phyloP scores from a whole-genome alignment of 2,113 vertebrate genomes.

The Gobiocypris rarus region DNA sequence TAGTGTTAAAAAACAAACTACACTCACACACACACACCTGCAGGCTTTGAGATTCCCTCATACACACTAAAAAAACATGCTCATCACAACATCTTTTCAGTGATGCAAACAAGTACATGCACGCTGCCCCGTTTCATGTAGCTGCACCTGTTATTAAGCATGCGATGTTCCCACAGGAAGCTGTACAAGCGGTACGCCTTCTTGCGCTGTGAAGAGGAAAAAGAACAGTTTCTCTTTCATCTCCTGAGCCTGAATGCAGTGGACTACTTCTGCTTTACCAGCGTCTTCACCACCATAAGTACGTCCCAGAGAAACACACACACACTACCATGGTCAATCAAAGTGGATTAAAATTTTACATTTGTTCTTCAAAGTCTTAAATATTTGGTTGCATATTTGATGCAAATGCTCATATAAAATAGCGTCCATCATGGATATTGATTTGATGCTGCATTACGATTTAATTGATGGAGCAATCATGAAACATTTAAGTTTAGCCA shows the following conservation, averaged over 20 bases:
- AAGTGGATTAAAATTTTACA: background rate
- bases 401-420: background rate
- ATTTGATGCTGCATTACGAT: background rate
- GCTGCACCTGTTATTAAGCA: conserved; percentile 6
- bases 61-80: background rate
- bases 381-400: background rate
- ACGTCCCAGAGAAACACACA: conserved; percentile 60
- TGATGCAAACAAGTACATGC: background rate
- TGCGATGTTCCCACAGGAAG: conserved; percentile 77
- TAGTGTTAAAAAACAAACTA: too few relatives aligned
- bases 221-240: conserved; percentile 97
- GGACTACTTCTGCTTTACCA: conserved; percentile 98
- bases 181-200: conserved; percentile 96
- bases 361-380: background rate
- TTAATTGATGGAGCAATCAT: background rate
- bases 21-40: background rate
- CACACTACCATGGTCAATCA: too few relatives aligned
- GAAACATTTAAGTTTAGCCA: background rate
- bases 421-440: background rate
- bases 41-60: conserved; percentile 9
- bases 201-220: conserved; percentile 93
- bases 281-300: conserved; percentile 92
- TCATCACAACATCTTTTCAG: background rate
- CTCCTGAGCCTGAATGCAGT: conserved; percentile 95
- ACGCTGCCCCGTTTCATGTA: background rate